These are phyloP conservation scores for Aromia moschata DNA, from an alignment of 2,888 invertebrate genomes.

Conservation along the genomic window DNA sequence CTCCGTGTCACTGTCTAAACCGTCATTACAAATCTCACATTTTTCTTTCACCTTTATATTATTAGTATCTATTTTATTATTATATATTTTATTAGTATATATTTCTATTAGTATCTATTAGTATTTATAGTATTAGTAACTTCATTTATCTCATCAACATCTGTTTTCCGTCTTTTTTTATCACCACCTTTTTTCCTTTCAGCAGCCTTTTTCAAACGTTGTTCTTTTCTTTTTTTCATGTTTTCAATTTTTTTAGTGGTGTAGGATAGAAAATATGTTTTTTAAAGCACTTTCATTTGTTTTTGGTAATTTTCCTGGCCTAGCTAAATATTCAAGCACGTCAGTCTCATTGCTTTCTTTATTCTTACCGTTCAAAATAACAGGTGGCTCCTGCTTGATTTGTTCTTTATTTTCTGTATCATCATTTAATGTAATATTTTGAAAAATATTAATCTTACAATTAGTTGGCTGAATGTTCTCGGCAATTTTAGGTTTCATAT, in stretches of 20 bases:
- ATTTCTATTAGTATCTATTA: no score
- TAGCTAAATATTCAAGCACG: not conserved
- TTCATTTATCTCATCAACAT: not conserved
- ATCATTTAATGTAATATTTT: not conserved
- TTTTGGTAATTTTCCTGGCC: not conserved
- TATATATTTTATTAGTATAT: no score
- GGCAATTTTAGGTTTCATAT: not conserved
- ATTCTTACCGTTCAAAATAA: not conserved
- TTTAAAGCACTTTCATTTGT: conserved; percentile 1
- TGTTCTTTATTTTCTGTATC: not conserved
- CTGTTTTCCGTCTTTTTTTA: not conserved
- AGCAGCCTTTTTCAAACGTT: conserved; percentile 1
- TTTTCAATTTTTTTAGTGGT: not conserved
- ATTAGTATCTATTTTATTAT: no score
- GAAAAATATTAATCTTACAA: not conserved
- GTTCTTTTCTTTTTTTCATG: not conserved
- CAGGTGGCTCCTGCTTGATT: not conserved
- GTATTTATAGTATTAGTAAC: not conserved
- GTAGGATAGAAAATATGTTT: conserved; percentile 2
- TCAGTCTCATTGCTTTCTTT: not conserved
- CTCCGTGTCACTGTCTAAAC: not conserved
- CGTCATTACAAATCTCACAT: not conserved
- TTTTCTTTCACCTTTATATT: not conserved
- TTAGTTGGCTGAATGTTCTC: not conserved
- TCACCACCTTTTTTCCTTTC: not conserved